phyloP scores from a whole-genome alignment of 2,113 vertebrate species.

The Platanista minor region DNA sequence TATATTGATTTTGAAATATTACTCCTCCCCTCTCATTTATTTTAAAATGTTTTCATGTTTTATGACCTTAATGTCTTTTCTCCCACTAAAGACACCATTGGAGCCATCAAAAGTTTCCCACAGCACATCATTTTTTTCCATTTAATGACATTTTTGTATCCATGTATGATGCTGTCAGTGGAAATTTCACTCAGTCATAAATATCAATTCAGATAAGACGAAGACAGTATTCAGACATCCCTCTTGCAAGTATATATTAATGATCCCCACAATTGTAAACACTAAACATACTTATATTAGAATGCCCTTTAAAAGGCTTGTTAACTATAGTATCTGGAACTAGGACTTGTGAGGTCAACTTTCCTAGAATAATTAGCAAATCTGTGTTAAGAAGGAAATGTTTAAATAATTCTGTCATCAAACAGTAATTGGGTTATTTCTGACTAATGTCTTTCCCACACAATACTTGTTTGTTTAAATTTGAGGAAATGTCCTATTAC shows the following conservation, averaged over 20 bases:
- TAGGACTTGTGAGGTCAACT: not conserved
- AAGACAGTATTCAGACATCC: not conserved
- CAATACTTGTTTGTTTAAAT: not conserved
- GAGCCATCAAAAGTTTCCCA: not conserved
- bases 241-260: not conserved
- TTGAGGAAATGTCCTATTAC: not conserved
- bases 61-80: not conserved
- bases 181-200: not conserved
- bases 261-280: not conserved
- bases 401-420: not conserved
- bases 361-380: not conserved
- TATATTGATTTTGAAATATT: not conserved
- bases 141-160: not conserved
- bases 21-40: not conserved
- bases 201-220: not conserved
- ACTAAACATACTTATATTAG: not conserved
- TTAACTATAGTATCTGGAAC: not conserved
- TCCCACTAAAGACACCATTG: not conserved
- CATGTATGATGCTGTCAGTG: not conserved
- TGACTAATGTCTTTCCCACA: not conserved
- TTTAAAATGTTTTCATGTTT: not conserved
- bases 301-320: not conserved
- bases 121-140: not conserved
- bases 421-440: not conserved
- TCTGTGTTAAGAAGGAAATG: not conserved